Evolutionary conservation across 2,888 invertebrate species (phyloP).

Genomic region (Chrysomela aeneicollis): DNA sequence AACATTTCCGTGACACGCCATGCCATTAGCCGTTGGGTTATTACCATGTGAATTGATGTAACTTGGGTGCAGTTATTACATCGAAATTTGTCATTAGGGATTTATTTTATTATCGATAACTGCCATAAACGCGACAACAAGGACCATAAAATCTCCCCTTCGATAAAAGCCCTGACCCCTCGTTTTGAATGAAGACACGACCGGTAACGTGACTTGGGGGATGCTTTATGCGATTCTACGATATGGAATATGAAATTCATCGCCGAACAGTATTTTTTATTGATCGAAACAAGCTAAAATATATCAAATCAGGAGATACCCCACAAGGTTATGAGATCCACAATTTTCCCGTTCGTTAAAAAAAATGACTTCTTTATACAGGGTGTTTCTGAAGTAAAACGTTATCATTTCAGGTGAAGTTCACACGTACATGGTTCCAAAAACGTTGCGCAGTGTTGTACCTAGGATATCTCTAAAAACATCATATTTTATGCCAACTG

Average conservation of each 20-base stretch:
- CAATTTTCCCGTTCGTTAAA: too few relatives aligned
- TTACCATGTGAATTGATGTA: conserved; percentile 33
- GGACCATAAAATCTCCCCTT: conserved; percentile 51
- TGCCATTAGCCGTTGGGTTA: conserved; percentile 2
- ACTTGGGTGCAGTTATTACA: conserved; percentile 37
- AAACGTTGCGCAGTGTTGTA: too few relatives aligned
- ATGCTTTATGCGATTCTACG: conserved; percentile 11
- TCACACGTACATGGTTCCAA: too few relatives aligned
- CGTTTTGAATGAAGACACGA: conserved; percentile 32
- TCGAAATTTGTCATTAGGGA: conserved; percentile 47
- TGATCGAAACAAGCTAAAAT: background rate
- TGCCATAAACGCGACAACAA: conserved; percentile 51
- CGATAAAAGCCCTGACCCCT: conserved; percentile 42
- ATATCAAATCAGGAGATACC: too few relatives aligned
- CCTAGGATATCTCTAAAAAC: too few relatives aligned
- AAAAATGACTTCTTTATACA: too few relatives aligned
- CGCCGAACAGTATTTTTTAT: background rate
- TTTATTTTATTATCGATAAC: conserved; percentile 50
- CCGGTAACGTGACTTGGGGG: conserved; percentile 34
- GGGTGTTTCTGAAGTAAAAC: too few relatives aligned
- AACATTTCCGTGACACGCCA: background rate
- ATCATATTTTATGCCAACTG: too few relatives aligned
- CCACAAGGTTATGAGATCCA: too few relatives aligned
- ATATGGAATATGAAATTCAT: background rate
- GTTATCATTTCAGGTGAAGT: too few relatives aligned